Percentiles rank a stretch among this genome's conserved stretches.
These are phyloP conservation scores for Epirrhoe alternata DNA, from an alignment of 2,888 invertebrate species.

Conservation along the genomic window DNA sequence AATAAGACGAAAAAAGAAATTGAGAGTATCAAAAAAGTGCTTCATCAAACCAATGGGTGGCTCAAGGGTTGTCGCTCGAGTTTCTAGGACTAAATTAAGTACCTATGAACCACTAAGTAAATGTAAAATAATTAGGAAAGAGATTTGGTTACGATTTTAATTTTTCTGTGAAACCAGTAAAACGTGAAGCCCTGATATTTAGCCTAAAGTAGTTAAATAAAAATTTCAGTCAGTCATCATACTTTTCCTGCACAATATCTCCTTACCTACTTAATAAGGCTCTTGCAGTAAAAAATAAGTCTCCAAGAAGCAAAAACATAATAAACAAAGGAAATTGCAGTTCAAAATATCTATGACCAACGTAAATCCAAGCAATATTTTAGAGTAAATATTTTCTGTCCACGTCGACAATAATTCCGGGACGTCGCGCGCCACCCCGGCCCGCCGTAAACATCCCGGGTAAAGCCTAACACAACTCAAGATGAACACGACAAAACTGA, in stretches of 20 bases:
- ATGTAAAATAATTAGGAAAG: too few species aligned
- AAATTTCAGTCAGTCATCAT: too few species aligned
- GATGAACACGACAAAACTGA: conserved; percentile 84
- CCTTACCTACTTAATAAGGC: too few species aligned
- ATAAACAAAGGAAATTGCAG: background rate
- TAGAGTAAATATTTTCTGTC: conserved; percentile 26
- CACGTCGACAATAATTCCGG: conserved; percentile 59
- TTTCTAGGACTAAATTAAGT: background rate
- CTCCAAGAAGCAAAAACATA: background rate
- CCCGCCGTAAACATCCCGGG: conserved; percentile 78
- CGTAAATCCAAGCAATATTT: conserved; percentile 23
- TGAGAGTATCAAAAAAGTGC: conserved; percentile 79
- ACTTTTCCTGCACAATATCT: too few species aligned
- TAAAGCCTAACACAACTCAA: conserved; percentile 85
- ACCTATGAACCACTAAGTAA: too few species aligned
- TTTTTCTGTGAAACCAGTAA: too few species aligned
- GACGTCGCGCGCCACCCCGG: conserved; percentile 65
- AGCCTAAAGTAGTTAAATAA: too few species aligned
- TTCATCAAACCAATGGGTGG: conserved; percentile 81
- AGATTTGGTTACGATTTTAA: too few species aligned
- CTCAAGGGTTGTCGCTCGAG: conserved; percentile 75
- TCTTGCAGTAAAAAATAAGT: too few species aligned
- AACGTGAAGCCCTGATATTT: too few species aligned
- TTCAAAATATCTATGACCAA: conserved; percentile 9
- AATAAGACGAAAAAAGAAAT: conserved; percentile 74